These are phyloP conservation scores for Hyles euphorbiae DNA, from an alignment of 1,140 invertebrate genomes.

Conservation along the genomic window DNA sequence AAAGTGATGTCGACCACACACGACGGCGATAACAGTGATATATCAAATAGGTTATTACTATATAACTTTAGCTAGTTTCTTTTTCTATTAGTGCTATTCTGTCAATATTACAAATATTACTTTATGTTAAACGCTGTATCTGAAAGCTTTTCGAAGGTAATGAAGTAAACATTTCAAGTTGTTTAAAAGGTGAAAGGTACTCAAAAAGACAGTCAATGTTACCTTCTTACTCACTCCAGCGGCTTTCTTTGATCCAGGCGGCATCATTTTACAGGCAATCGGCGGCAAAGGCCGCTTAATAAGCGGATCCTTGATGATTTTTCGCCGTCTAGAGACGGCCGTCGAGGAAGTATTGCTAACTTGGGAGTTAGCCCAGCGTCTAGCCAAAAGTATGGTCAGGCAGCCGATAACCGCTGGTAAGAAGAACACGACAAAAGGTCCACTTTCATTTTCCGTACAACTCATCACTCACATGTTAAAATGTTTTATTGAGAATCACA, in stretches of 20 bases:
- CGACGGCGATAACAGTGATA: too few relatives aligned
- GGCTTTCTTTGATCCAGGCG: conserved; percentile 49
- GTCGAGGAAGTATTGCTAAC: conserved; percentile 63
- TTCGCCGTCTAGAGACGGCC: conserved; percentile 67
- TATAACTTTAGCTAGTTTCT: too few relatives aligned
- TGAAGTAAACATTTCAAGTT: too few relatives aligned
- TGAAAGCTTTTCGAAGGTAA: too few relatives aligned
- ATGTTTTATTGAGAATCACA: conserved; percentile 52
- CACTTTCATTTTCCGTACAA: conserved; percentile 75
- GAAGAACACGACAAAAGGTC: conserved; percentile 74
- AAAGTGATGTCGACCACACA: too few relatives aligned
- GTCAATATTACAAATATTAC: too few relatives aligned
- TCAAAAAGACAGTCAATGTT: conserved; percentile 1
- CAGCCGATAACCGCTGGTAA: conserved; percentile 70
- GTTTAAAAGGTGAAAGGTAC: not conserved
- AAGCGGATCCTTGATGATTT: conserved; percentile 70
- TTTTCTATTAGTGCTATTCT: too few relatives aligned
- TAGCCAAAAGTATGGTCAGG: conserved; percentile 67
- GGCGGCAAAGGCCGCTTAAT: conserved; percentile 60
- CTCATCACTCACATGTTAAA: conserved; percentile 75
- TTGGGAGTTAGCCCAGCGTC: conserved; percentile 68
- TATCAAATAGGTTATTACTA: too few relatives aligned
- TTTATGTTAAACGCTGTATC: too few relatives aligned
- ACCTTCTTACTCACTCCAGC: conserved; percentile 52
- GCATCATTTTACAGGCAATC: conserved; percentile 61